A percentile compares a stretch with the other conserved stretches of the same genome.
phyloP scores from a whole-genome alignment of 2,113 vertebrate species.

The Archocentrus centrarchus region DNA sequence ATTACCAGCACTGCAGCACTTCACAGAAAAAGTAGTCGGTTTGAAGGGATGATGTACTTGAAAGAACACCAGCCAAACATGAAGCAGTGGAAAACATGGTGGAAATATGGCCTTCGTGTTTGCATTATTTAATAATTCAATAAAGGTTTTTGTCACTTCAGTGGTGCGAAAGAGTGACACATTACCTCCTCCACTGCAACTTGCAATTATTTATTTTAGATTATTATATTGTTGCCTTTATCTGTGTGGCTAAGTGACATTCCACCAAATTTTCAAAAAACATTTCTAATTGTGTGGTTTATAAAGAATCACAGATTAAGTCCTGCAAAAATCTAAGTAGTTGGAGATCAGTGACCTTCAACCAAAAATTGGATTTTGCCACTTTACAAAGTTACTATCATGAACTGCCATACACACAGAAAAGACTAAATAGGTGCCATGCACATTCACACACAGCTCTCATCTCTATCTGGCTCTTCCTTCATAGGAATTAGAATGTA shows the following conservation, averaged over 20 bases:
- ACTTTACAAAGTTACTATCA: background rate
- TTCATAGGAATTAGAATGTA: background rate
- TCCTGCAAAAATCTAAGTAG: background rate
- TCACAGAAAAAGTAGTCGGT: background rate
- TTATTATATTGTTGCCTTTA: no score
- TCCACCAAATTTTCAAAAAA: background rate
- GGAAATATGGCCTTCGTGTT: no score
- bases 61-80: background rate
- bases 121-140: background rate
- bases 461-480: background rate
- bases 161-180: no score
- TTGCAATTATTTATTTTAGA: no score
- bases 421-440: background rate
- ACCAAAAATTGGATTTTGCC: background rate
- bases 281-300: background rate
- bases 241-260: no score
- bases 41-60: background rate
- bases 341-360: background rate
- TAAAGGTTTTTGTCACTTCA: background rate
- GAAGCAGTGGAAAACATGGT: background rate
- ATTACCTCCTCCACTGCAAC: no score
- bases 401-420: background rate
- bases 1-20: background rate
- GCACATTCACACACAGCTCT: background rate
- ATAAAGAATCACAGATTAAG: background rate